Conservation (phyloP, 2,888 invertebrate species). For the Luffia ferchaultella region DNA sequence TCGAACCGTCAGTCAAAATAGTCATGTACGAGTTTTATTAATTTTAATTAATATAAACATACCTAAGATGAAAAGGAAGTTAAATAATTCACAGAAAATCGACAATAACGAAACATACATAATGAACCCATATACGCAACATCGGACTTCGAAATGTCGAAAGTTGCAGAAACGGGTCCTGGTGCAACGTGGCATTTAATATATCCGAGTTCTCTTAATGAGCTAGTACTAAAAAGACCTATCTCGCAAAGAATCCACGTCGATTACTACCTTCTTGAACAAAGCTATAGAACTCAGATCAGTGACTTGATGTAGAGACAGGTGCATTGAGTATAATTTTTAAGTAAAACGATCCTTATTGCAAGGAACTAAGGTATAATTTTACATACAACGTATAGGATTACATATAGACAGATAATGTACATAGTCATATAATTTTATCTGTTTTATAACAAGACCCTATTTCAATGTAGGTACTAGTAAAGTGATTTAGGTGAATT, state of each 20-base stretch:
- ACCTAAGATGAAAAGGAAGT: too few species aligned
- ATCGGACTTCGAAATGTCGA: conserved; percentile 25
- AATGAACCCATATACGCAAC: background rate
- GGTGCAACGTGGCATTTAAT: conserved; percentile 43
- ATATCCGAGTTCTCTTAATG: conserved; percentile 47
- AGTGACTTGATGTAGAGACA: conserved; percentile 51
- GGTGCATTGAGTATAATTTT: conserved; percentile 29
- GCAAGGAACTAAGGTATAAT: background rate
- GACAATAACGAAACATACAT: background rate
- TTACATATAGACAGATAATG: too few species aligned
- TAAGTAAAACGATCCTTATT: background rate
- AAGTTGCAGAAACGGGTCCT: conserved; percentile 26
- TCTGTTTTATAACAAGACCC: too few species aligned
- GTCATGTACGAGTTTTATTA: too few species aligned
- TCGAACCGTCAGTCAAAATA: too few species aligned
- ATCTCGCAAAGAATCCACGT: background rate
- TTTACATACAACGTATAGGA: background rate
- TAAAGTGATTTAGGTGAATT: too few species aligned
- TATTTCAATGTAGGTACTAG: too few species aligned
- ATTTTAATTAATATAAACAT: too few species aligned
- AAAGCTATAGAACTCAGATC: conserved; percentile 28
- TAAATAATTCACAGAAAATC: background rate
- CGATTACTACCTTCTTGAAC: background rate
- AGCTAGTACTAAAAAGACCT: conserved; percentile 20
- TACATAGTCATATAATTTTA: too few species aligned